These are phyloP conservation scores for Nyctibius bracteatus DNA, from an alignment of 2,113 vertebrate genomes.

Conservation along the genomic window DNA sequence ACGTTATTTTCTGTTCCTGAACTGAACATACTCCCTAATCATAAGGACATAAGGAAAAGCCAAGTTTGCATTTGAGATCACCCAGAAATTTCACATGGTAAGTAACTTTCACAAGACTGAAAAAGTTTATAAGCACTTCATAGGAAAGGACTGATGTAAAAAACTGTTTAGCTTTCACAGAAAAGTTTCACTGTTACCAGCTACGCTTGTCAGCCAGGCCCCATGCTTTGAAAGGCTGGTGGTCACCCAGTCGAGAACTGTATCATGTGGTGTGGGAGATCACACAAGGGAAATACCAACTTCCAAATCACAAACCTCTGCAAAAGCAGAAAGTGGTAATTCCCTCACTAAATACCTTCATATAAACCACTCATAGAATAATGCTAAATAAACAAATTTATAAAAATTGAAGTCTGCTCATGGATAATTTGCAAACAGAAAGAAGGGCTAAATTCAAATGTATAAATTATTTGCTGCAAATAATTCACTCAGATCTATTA, in stretches of 20 bases:
- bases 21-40: not conserved
- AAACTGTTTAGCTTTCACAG: not conserved
- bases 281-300: not conserved
- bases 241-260: not conserved
- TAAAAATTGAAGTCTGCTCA: conserved; percentile 43
- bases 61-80: not conserved
- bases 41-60: not conserved
- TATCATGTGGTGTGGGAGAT: not conserved
- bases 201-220: not conserved
- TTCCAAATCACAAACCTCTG: not conserved
- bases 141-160: not conserved
- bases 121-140: not conserved
- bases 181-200: not conserved
- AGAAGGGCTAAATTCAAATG: conserved; percentile 38
- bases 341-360: conserved; percentile 4
- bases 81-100: not conserved
- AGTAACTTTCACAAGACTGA: not conserved
- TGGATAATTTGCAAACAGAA: conserved; percentile 53
- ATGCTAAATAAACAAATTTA: conserved; percentile 44
- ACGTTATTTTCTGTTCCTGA: not conserved
- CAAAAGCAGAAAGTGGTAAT: not conserved
- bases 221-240: not conserved
- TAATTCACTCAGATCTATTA: conserved; percentile 57
- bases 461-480: conserved; percentile 61
- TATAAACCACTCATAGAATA: not conserved